phyloP scores from a whole-genome alignment of 2,113 vertebrate species.

The Nycticebus coucang region DNA sequence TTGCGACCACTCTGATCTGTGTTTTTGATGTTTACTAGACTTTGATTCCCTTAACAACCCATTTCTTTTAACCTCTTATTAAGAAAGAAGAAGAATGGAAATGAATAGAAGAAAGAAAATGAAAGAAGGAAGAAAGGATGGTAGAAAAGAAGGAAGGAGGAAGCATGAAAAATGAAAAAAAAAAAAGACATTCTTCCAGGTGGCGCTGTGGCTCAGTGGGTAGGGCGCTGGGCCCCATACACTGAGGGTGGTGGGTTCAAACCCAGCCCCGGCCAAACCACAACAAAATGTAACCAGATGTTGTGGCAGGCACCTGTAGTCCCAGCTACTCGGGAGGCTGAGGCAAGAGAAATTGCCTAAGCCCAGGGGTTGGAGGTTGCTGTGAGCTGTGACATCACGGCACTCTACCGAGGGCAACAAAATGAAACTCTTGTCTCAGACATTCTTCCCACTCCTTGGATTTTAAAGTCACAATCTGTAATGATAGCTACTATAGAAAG shows the following conservation, averaged over 20 bases:
- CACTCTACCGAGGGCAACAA: too few species aligned
- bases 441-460: conserved; percentile 65
- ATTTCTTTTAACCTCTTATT: conserved; percentile 69
- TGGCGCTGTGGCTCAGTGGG: too few species aligned
- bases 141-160: background rate
- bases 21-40: conserved; percentile 75
- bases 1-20: conserved; percentile 71
- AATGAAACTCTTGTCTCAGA: background rate
- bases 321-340: too few species aligned
- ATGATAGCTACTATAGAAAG: conserved; percentile 69
- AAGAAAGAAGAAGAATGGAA: conserved; percentile 2
- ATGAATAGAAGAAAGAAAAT: background rate
- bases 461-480: conserved; percentile 54
- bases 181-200: conserved; percentile 42
- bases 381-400: too few species aligned
- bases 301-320: too few species aligned
- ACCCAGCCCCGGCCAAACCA: too few species aligned
- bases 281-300: too few species aligned
- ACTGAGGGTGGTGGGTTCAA: too few species aligned
- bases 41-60: conserved; percentile 68
- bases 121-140: background rate
- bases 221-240: too few species aligned
- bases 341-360: too few species aligned
- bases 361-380: too few species aligned
- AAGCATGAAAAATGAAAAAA: background rate